These are phyloP conservation scores for Himalopsyche tibetana DNA, from an alignment of 2,888 invertebrate genomes.

Conservation along the genomic window DNA sequence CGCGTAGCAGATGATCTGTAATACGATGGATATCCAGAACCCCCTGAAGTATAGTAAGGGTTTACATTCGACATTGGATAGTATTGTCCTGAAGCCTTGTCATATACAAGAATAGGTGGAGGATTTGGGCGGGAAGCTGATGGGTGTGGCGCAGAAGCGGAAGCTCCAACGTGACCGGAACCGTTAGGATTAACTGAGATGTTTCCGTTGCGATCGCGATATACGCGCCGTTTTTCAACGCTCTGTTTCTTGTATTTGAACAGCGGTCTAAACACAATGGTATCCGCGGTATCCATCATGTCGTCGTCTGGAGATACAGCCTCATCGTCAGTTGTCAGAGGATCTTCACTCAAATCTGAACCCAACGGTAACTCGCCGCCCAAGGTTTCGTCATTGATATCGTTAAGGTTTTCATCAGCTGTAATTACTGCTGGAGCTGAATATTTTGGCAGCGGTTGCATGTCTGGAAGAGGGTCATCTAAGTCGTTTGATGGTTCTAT, in stretches of 20 bases:
- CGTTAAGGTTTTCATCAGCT: background rate
- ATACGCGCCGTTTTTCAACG: conserved; percentile 54
- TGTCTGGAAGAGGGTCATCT: background rate
- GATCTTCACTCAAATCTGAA: background rate
- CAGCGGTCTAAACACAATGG: conserved; percentile 63
- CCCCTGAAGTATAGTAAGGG: background rate
- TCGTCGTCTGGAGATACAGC: conserved; percentile 50
- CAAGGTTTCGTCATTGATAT: background rate
- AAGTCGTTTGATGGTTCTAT: background rate
- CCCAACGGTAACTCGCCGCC: background rate
- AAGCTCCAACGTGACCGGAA: background rate
- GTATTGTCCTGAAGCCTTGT: conserved; percentile 56
- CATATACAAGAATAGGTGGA: conserved; percentile 59
- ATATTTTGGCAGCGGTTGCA: conserved; percentile 4
- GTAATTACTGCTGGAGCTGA: background rate
- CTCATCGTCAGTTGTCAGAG: background rate
- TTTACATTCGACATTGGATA: conserved; percentile 51
- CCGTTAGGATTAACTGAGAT: conserved; percentile 38
- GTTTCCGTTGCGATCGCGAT: conserved; percentile 55
- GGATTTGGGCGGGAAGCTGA: conserved; percentile 27
- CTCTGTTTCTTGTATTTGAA: conserved; percentile 61
- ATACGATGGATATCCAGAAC: background rate
- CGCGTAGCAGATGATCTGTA: too few species aligned
- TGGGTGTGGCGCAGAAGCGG: too few species aligned
- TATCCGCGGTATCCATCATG: conserved; percentile 62